Conservation (phyloP, 2,113 vertebrate genomes). For the Coturnix japonica region DNA sequence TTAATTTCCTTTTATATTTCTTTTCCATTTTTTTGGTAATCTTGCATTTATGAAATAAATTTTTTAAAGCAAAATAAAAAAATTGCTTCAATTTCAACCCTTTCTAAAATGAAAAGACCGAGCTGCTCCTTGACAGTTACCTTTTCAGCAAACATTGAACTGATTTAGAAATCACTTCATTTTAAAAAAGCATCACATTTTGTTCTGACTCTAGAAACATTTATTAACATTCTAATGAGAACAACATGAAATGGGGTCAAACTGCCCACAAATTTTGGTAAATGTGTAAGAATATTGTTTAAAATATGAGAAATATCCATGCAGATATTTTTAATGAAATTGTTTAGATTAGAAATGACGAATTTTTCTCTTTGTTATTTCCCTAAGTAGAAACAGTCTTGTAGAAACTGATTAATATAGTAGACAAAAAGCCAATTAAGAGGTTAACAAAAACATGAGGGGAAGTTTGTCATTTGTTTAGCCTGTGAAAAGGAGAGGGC, state of each 20-base stretch:
- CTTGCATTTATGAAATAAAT: not conserved
- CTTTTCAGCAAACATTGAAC: not conserved
- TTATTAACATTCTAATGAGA: not conserved
- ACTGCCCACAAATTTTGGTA: not conserved
- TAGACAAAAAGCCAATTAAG: not conserved
- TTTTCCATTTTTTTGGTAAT: not conserved
- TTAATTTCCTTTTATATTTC: not conserved
- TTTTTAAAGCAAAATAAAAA: not conserved
- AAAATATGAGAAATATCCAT: not conserved
- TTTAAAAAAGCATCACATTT: not conserved
- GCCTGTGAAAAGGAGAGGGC: not conserved
- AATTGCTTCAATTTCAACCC: not conserved
- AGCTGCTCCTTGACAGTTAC: not conserved
- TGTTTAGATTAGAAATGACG: not conserved
- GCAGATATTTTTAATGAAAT: not conserved
- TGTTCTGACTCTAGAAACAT: not conserved
- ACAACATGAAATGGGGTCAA: not conserved
- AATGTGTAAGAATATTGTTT: not conserved
- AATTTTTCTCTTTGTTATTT: not conserved
- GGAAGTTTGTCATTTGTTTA: not conserved
- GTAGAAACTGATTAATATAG: not conserved
- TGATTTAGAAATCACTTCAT: not conserved
- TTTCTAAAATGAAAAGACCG: not conserved
- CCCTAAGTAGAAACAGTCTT: not conserved
- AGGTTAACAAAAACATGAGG: not conserved